Percentiles rank a stretch among this genome's conserved stretches.
phyloP scores from a whole-genome alignment of 2,888 invertebrate genomes.

The Amorpha juglandis region DNA sequence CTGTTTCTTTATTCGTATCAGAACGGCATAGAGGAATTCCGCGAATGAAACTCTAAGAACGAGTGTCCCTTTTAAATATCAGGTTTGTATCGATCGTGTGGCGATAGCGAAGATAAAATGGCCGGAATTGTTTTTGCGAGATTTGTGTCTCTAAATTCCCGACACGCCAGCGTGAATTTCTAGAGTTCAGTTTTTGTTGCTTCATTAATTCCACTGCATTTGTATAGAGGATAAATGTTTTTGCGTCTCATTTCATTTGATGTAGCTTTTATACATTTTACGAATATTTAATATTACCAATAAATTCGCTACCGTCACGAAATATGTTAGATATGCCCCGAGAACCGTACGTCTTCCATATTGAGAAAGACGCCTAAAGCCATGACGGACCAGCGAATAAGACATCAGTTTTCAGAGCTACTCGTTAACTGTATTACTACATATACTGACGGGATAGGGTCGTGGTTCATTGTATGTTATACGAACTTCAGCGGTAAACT shows the following conservation, averaged over 20 bases:
- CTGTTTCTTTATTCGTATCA: constrained; percentile 74
- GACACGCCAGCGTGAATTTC: constrained; percentile 48
- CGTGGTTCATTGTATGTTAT: too few relatives aligned
- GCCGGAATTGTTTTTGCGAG: constrained; percentile 62
- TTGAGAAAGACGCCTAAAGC: too few relatives aligned
- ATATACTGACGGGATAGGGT: too few relatives aligned
- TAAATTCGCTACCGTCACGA: background rate
- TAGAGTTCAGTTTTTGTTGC: constrained; percentile 29
- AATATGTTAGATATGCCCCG: background rate
- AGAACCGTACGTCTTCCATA: too few relatives aligned
- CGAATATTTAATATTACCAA: background rate
- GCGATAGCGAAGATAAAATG: constrained; percentile 71
- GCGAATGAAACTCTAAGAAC: constrained; percentile 62
- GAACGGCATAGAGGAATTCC: constrained; percentile 72
- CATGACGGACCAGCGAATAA: too few relatives aligned
- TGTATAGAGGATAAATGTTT: constrained; percentile 30
- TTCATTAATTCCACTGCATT: constrained; percentile 33
- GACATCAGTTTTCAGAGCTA: background rate
- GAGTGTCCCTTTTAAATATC: constrained; percentile 63
- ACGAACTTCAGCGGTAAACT: too few relatives aligned
- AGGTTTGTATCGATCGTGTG: constrained; percentile 72
- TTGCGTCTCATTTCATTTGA: background rate
- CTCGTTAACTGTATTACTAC: background rate
- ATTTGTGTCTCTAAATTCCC: constrained; percentile 58
- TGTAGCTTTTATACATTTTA: background rate